Base-by-base conservation (phyloP, 2,888 invertebrate genomes). In the Tetanocera ferruginea region DNA sequence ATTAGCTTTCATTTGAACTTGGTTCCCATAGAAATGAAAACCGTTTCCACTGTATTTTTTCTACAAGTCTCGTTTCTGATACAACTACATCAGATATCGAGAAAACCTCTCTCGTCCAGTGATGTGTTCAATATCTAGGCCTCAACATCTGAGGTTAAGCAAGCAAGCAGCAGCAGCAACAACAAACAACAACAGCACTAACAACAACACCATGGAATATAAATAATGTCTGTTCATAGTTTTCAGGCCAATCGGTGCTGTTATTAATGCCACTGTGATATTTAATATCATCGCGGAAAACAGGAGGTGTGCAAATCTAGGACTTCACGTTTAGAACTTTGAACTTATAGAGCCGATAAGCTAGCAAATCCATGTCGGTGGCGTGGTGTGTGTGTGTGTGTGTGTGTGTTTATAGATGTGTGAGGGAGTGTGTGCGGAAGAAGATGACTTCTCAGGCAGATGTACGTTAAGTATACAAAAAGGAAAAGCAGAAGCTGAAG, bases 261-360 rank as follows among this genome's bases (percentile, higher is more conserved):
- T 78, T 79, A 79, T 78, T 66, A 77, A 43, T 69, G 43, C 74
- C 49, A 51, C 73, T 73, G 80, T 71, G 25, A 75, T 76, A 76
- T 57, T 43, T 72, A 60, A 72, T 37, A 37, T 57, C 37, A 70
- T 31, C 71, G 17, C 52, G n/a, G 19, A 71, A 57, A 71, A 71
- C 71, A 71, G 23, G 37, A 43, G 43, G 60, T 62, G 73, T 25
- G 28, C 60, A 69, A 69, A 74, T 74, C 49, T 74, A 64, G 74
- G 74, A 62, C 64, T 74, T 74, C 74, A 64, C 74, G 74, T 51
- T 64, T 43, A 19, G 8, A 74, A 74, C 74, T 64, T 74, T 74
- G 64, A 64, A 51, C 64, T 51, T 19, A 51, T 19, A 11, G 23
- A 62, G 43, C 6, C 25, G 51, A 34, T 34, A 23, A 67, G 43